Evolutionary conservation across 2,888 invertebrate species (phyloP).

Genomic region (Lucinisca nassula): DNA sequence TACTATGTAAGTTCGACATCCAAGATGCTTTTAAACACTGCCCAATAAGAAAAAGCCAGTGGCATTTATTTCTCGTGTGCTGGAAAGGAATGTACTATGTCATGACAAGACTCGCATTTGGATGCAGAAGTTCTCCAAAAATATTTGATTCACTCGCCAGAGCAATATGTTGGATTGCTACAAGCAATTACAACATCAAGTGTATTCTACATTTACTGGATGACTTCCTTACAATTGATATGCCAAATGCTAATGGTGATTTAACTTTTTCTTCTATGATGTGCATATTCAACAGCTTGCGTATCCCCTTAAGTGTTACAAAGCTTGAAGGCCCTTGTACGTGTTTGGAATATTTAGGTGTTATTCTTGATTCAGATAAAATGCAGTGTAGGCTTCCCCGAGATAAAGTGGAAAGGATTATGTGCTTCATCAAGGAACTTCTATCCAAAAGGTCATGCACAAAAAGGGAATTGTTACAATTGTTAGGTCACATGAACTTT

Average conservation of each 20-base stretch:
- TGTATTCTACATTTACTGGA: constrained; percentile 54
- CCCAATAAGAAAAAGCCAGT: constrained; percentile 40
- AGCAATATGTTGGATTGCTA: constrained; percentile 60
- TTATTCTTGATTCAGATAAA: no score
- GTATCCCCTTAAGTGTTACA: no score
- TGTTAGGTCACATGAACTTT: no score
- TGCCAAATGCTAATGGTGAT: constrained; percentile 18
- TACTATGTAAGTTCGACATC: constrained; percentile 59
- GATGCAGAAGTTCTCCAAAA: constrained; percentile 47
- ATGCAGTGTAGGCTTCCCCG: no score
- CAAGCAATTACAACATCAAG: constrained; percentile 37
- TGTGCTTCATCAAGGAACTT: no score
- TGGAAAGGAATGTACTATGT: constrained; percentile 55
- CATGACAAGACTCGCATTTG: constrained; percentile 47
- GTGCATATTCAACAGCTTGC: no score
- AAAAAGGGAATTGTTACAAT: no score
- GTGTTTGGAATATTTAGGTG: no score
- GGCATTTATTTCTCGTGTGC: constrained; percentile 46
- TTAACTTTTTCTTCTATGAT: no score
- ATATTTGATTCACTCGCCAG: constrained; percentile 49
- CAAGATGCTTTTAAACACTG: constrained; percentile 59
- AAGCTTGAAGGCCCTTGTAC: no score
- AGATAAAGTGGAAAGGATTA: no score
- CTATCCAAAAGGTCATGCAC: no score
- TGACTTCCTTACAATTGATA: constrained; percentile 52